These are phyloP conservation scores for Platycercus adscitus DNA, from an alignment of 2,113 vertebrate species.

Conservation along the genomic window DNA sequence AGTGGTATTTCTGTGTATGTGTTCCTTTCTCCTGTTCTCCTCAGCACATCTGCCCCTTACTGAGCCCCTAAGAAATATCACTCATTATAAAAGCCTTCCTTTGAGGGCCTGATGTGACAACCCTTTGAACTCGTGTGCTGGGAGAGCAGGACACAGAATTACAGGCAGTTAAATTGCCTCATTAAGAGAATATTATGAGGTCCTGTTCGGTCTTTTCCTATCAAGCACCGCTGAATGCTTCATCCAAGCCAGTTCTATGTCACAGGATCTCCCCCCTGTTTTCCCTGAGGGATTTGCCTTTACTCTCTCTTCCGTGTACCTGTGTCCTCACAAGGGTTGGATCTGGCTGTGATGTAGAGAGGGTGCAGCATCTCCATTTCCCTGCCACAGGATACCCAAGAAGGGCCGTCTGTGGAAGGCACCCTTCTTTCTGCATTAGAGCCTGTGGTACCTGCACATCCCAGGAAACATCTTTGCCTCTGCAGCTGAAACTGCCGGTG, in stretches of 20 bases:
- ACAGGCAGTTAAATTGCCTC: slow-evolving; percentile 47
- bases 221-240: slow-evolving; percentile 10
- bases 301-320: background rate
- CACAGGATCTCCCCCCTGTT: background rate
- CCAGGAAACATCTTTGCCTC: background rate
- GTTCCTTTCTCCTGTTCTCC: background rate
- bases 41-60: slow-evolving; percentile 34
- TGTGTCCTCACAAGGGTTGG: background rate
- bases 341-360: background rate
- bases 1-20: background rate
- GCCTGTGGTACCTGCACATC: background rate
- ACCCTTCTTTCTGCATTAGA: background rate
- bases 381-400: background rate
- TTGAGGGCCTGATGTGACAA: slow-evolving; percentile 52
- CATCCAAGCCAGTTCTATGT: background rate
- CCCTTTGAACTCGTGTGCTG: slow-evolving; percentile 47
- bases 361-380: background rate
- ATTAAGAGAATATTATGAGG: slow-evolving; percentile 33
- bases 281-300: slow-evolving; percentile 22
- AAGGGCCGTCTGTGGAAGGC: background rate
- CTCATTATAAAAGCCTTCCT: slow-evolving; percentile 35
- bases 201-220: slow-evolving; percentile 1
- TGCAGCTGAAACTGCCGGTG: background rate
- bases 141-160: slow-evolving; percentile 25
- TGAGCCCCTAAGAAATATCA: slow-evolving; percentile 17